These are phyloP conservation scores for Tiaroga cobitis DNA, from an alignment of 2,797 vertebrate species.

Conservation along the genomic window DNA sequence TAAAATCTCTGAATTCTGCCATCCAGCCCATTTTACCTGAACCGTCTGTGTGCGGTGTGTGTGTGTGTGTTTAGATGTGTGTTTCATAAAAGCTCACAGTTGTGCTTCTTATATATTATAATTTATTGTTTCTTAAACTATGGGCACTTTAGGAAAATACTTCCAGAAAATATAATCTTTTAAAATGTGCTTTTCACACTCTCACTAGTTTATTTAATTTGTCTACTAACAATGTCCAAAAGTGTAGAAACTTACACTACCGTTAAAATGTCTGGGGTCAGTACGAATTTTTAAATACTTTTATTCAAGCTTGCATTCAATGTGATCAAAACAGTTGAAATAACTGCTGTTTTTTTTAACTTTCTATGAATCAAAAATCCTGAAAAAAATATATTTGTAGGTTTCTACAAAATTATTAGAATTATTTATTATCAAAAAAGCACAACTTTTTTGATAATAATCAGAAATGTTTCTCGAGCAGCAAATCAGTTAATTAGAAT, in stretches of 20 bases:
- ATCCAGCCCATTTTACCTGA: slow-evolving; percentile 20
- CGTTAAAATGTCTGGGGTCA: background rate
- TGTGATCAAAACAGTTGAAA: background rate
- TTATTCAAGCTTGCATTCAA: background rate
- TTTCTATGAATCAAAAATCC: background rate
- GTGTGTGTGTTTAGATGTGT: slow-evolving; percentile 4
- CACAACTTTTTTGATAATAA: background rate
- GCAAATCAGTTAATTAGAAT: too few relatives aligned
- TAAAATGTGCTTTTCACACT: background rate
- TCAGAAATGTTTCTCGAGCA: background rate
- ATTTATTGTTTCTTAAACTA: slow-evolving; percentile 10
- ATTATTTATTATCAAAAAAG: too few relatives aligned
- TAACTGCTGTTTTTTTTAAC: too few relatives aligned
- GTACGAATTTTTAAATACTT: background rate
- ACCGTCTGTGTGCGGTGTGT: slow-evolving; percentile 31
- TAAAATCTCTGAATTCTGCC: slow-evolving; percentile 14
- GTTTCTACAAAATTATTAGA: background rate
- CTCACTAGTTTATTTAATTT: background rate
- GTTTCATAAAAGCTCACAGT: background rate
- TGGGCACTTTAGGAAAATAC: background rate
- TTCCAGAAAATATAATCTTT: background rate
- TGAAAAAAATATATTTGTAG: background rate
- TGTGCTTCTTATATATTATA: background rate
- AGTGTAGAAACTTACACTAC: background rate
- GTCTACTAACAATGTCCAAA: background rate